Conservation (phyloP, 2,797 vertebrate species). For the Syngnathus rostellatus region DNA sequence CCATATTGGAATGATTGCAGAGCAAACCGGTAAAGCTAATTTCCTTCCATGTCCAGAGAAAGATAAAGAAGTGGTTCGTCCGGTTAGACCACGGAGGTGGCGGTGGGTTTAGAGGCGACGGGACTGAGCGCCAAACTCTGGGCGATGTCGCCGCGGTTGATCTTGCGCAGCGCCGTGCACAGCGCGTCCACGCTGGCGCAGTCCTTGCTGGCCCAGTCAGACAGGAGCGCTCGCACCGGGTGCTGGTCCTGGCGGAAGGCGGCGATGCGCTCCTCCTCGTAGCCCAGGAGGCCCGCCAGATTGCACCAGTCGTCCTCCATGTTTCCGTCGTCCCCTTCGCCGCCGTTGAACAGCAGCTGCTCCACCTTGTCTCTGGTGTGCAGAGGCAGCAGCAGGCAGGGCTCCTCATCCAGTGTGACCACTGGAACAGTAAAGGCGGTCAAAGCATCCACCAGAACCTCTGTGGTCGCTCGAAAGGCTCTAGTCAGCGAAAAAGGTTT, state of each 20-base stretch:
- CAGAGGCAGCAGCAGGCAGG: constrained; percentile 73
- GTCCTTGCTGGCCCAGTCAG: constrained; percentile 85
- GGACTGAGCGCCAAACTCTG: constrained; percentile 73
- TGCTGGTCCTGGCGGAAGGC: constrained; percentile 81
- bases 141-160: constrained; percentile 86
- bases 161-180: constrained; percentile 80
- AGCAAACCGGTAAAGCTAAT: not conserved
- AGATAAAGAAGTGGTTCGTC: not conserved
- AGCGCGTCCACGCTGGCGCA: constrained; percentile 82
- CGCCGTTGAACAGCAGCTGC: constrained; percentile 76
- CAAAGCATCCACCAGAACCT: too few species aligned
- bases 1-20: not conserved
- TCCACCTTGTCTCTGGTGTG: constrained; percentile 88
- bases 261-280: constrained; percentile 84
- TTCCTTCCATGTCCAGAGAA: not conserved
- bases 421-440: constrained; percentile 47
- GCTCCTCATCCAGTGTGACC: constrained; percentile 77
- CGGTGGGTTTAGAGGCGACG: constrained; percentile 72
- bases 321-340: constrained; percentile 35
- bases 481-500: not conserved
- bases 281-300: constrained; percentile 87
- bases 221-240: constrained; percentile 79
- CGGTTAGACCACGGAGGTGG: constrained; percentile 78
- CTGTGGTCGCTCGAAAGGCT: too few species aligned
- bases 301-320: constrained; percentile 82